Conservation (phyloP, 2,888 invertebrate genomes). For the Hyles lineata region DNA sequence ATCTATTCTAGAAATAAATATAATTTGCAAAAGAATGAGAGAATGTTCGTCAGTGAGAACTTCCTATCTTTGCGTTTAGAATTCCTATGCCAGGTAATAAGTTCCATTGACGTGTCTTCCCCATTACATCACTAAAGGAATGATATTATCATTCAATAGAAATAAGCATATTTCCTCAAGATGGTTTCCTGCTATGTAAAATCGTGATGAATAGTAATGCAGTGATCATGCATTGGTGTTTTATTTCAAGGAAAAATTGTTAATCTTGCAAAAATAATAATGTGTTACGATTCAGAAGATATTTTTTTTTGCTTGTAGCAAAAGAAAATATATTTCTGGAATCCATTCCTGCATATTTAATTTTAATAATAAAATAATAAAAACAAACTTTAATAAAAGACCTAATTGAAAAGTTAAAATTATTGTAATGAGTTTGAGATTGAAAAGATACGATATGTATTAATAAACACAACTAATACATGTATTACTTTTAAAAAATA, state of each 20-base stretch:
- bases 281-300: neutral
- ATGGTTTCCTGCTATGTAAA: neutral
- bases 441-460: no score
- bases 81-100: neutral
- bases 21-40: no score
- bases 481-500: no score
- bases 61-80: neutral
- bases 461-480: no score
- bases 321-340: no score
- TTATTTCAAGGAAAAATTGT: neutral
- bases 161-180: constrained; percentile 18
- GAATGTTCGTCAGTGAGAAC: neutral
- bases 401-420: no score
- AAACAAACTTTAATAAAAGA: no score
- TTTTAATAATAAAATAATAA: no score
- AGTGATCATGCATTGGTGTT: neutral
- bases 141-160: constrained; percentile 24
- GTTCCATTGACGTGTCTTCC: neutral
- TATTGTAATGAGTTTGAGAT: no score
- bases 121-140: constrained; percentile 1
- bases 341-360: no score
- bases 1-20: no score
- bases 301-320: no score
- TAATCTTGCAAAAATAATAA: neutral
- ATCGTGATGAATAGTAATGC: constrained; percentile 10